Evolutionary conservation across 2,888 invertebrate genomes (phyloP), one percentile per base, ranked within the genome.

Genomic region (Ellobium chinense): DNA sequence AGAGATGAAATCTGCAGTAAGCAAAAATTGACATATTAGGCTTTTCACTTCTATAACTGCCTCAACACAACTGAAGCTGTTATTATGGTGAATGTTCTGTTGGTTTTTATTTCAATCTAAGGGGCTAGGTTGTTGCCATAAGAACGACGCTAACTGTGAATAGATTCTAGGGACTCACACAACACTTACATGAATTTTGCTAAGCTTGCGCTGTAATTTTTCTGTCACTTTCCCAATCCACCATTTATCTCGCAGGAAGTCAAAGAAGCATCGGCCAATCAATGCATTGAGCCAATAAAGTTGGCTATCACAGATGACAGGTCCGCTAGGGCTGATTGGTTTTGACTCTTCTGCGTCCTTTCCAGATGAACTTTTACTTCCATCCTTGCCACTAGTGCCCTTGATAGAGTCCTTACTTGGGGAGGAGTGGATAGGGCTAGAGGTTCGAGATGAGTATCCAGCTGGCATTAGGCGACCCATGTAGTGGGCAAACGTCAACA

Each of bases 131-230:
- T n/a, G n/a, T n/a, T n/a, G n/a, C n/a, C n/a, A n/a, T n/a, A n/a
- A n/a, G n/a, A n/a, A n/a, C n/a, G n/a, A n/a, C n/a, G n/a, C n/a
- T n/a, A n/a, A n/a, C n/a, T n/a, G n/a, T n/a, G n/a, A n/a, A n/a
- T n/a, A n/a, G n/a, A n/a, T n/a, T n/a, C n/a, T n/a, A n/a, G n/a
- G n/a, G n/a, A n/a, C n/a, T n/a, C n/a, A n/a, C n/a, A n/a, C n/a
- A n/a, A n/a, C n/a, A 91, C 92, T 90, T 90, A 96, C 95, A 94
- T 96, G 97, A 86, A 98, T 96, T 81, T 96, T 96, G 81, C 95
- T 95, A 1, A 98, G 94, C 94, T 98, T 98, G 90, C 96, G 95
- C 93, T 98, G 97, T 91, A 98, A 96, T 91, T 96, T 95, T 74
- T 95, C 95, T 91, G 96, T 95, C 56, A 98, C 94, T 83, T 95